Evolutionary conservation across 2,888 invertebrate species (phyloP), one percentile per base, ranked within the genome.

Genomic region (Euproctis similis): DNA sequence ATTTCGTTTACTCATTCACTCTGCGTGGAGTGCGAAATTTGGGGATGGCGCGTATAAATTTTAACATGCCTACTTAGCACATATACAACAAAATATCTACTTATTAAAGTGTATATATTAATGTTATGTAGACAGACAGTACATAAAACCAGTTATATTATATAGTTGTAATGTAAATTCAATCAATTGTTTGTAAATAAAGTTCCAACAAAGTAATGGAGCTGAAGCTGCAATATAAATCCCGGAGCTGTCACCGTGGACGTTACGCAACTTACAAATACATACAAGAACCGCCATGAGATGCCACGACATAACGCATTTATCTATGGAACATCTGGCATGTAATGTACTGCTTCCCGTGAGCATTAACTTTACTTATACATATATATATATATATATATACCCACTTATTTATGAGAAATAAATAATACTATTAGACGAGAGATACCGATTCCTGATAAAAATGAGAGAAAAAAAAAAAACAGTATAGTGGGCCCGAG

Each of bases 361-460:
- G 61, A 63, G 72, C 77, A 73, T 82, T 80, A 75, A 72, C 74
- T 75, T 80, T 69, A 78, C 75, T 73, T 77, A 76, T n/a, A n/a
- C n/a, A n/a, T n/a, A n/a, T n/a, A n/a, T n/a, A n/a, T n/a, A n/a
- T n/a, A n/a, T n/a, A n/a, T n/a, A n/a, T n/a, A n/a, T 77, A 76
- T 76, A 75, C 75, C 69, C 66, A 69, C 66, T 81, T 82, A 81
- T 82, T 82, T 81, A 82, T 81, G 81, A 81, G 78, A 78, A 80
- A 84, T 82, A 82, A 84, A 84, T 82, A 82, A 84, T 84, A 82
- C 80, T 82, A 84, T 80, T 82, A 82, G 81, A 80, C 72, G n/a
- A 62, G 78, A 82, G 84, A 84, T 84, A 81, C 81, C 78, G 78
- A 84, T 81, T 81, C 71, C 77, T 73, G 84, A 84, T 84, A 84